phyloP scores from a whole-genome alignment of 2,888 invertebrate genomes.

The Cloeon dipterum region DNA sequence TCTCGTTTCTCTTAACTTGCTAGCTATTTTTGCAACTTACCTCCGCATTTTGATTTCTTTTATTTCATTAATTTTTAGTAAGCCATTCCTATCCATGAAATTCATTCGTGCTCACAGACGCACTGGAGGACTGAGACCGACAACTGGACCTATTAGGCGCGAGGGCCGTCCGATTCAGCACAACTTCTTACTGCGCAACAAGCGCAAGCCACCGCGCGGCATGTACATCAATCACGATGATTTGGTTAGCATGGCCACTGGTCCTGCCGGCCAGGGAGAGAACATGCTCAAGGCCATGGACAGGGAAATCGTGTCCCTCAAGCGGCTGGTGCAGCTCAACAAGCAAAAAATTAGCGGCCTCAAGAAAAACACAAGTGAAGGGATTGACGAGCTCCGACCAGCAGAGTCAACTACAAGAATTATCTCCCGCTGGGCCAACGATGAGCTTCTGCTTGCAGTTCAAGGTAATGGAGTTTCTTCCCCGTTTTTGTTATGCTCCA shows the following conservation, averaged over 20 bases:
- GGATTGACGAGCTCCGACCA: conserved; percentile 37
- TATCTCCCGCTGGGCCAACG: conserved; percentile 78
- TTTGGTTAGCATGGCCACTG: conserved; percentile 72
- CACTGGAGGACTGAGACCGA: conserved; percentile 56
- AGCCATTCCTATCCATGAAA: conserved; percentile 1
- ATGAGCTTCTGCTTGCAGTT: conserved; percentile 74
- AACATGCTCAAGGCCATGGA: conserved; percentile 79
- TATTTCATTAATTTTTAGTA: not conserved
- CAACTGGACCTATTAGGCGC: conserved; percentile 30
- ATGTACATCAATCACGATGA: conserved; percentile 97
- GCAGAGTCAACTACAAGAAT: conserved; percentile 43
- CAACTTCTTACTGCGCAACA: conserved; percentile 17
- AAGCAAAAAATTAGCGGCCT: conserved; percentile 76
- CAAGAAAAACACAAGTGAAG: conserved; percentile 46
- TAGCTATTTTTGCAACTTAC: too few relatives aligned
- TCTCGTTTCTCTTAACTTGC: too few relatives aligned
- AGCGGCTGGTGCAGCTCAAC: conserved; percentile 90
- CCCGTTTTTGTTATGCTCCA: conserved; percentile 19
- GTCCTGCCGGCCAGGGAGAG: conserved; percentile 47
- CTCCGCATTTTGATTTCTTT: too few relatives aligned
- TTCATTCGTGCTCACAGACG: conserved; percentile 29
- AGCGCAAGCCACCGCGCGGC: conserved; percentile 79
- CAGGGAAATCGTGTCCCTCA: conserved; percentile 79
- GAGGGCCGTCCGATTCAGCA: conserved; percentile 13
- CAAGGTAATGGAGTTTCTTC: conserved; percentile 71